Evolutionary conservation across 2,797 vertebrate species (phyloP).

Genomic region (Eulemur albifrons): DNA sequence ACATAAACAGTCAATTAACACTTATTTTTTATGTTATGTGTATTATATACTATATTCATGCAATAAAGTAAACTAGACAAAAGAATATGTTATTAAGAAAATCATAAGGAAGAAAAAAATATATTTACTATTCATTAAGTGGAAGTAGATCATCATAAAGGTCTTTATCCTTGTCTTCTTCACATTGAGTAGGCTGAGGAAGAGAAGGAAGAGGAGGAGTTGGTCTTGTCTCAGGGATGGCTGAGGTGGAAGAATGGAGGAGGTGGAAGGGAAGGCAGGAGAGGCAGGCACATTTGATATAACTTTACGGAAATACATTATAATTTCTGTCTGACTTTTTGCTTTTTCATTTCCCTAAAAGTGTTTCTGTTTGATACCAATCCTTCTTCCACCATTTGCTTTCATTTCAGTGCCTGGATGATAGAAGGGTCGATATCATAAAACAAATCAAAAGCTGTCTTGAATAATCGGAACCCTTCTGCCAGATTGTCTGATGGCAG

Average conservation of each 20-base stretch:
- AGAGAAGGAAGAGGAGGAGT: neutral
- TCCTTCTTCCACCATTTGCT: neutral
- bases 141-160: neutral
- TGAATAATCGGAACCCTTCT: neutral
- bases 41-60: neutral
- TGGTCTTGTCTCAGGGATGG: neutral
- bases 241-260: neutral
- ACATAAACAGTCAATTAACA: neutral
- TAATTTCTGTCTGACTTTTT: neutral
- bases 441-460: neutral
- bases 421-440: neutral
- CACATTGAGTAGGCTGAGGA: neutral
- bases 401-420: neutral
- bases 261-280: neutral
- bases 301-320: neutral
- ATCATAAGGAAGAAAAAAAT: neutral
- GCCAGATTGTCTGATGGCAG: neutral
- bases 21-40: neutral
- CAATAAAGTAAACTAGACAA: neutral
- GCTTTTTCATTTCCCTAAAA: neutral
- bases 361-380: neutral
- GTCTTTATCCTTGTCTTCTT: neutral
- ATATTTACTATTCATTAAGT: neutral
- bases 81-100: neutral
- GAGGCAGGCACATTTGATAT: neutral